These are phyloP conservation scores for Myxocyprinus asiaticus DNA, from an alignment of 2,113 vertebrate genomes.

Conservation along the genomic window DNA sequence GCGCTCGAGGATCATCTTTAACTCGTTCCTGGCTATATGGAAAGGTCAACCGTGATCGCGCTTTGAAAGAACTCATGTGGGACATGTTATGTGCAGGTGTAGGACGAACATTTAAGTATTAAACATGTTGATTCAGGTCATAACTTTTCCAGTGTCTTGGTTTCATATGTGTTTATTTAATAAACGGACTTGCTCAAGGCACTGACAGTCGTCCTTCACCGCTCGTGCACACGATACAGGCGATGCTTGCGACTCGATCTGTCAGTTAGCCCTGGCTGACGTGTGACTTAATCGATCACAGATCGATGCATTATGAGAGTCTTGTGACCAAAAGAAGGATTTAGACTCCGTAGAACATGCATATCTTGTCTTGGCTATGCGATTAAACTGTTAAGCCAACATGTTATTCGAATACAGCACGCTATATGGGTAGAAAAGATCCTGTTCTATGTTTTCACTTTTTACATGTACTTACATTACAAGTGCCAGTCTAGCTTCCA, in stretches of 20 bases:
- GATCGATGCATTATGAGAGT: no score
- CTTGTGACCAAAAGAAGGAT: no score
- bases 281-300: constrained; percentile 33
- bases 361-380: background rate
- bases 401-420: background rate
- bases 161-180: background rate
- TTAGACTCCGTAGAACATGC: no score
- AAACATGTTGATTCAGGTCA: background rate
- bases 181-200: background rate
- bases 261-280: constrained; percentile 57
- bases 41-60: constrained; percentile 11
- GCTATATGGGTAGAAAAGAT: background rate
- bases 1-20: background rate
- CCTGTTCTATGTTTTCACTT: background rate
- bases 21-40: constrained; percentile 3
- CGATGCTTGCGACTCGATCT: constrained; percentile 31
- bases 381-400: background rate
- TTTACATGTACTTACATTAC: background rate
- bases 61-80: background rate
- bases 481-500: background rate
- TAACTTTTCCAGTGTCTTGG: background rate
- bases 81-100: background rate
- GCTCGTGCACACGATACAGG: background rate
- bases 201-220: constrained; percentile 6
- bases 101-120: background rate